Conservation (phyloP, 2,113 vertebrate species). For the Athene noctua region DNA sequence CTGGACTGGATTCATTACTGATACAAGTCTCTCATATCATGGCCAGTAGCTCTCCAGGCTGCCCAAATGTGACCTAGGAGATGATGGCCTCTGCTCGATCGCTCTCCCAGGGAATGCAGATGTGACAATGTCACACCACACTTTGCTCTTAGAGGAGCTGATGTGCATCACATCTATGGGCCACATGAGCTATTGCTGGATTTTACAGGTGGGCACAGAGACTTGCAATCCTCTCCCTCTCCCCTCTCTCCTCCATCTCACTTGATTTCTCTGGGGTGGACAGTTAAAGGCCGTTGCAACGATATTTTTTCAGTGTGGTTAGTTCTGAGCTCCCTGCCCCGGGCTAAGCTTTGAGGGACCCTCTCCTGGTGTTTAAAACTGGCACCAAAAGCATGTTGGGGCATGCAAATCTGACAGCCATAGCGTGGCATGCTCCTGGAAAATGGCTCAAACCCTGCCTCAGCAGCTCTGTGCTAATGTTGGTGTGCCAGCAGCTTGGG, state of each 20-base stretch:
- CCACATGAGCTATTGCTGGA: not conserved
- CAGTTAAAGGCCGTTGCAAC: not conserved
- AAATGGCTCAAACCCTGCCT: not conserved
- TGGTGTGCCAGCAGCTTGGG: not conserved
- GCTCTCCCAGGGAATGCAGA: not conserved
- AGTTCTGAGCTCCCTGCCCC: not conserved
- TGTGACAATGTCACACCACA: not conserved
- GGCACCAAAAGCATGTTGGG: not conserved
- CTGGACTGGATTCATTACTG: not conserved
- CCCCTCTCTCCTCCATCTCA: not conserved
- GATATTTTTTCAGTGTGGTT: not conserved
- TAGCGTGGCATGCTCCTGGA: not conserved
- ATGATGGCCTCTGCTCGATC: not conserved
- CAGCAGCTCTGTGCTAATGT: not conserved
- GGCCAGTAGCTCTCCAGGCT: not conserved
- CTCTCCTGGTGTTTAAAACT: not conserved
- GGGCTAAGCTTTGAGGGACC: not conserved
- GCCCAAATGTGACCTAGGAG: not conserved
- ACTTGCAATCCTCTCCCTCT: not conserved
- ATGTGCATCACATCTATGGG: fast-evolving
- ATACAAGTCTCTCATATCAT: not conserved
- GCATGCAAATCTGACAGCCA: not conserved
- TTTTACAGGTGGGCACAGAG: not conserved
- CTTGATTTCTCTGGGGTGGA: not conserved
- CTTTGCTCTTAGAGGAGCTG: not conserved